These are phyloP conservation scores for Lepisosteus osseus DNA, from an alignment of 2,113 vertebrate species.

Conservation along the genomic window DNA sequence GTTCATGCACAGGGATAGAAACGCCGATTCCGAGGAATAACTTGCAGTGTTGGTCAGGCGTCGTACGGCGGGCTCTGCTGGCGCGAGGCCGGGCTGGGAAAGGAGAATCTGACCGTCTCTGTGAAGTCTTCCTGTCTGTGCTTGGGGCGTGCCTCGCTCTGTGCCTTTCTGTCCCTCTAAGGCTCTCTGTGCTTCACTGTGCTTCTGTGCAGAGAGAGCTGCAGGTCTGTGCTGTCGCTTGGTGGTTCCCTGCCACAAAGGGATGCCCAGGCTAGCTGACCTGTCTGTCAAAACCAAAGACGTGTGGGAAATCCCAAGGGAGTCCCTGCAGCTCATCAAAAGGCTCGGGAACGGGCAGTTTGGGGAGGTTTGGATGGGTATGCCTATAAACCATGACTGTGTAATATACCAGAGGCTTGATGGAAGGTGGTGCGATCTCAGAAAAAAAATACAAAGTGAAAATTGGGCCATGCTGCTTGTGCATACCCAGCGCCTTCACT, in stretches of 20 bases:
- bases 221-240: slow-evolving; percentile 96
- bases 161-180: neutral
- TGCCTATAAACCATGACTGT: slow-evolving; percentile 62
- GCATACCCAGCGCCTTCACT: no score
- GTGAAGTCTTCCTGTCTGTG: no score
- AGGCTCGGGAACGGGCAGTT: slow-evolving; percentile 97
- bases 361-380: slow-evolving; percentile 99
- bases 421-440: slow-evolving; percentile 58
- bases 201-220: slow-evolving; percentile 82
- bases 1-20: no score
- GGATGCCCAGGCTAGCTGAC: slow-evolving; percentile 95
- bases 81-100: no score
- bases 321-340: slow-evolving; percentile 96
- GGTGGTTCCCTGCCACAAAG: slow-evolving; percentile 94
- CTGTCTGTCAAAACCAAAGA: slow-evolving; percentile 99
- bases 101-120: no score
- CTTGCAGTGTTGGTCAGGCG: no score
- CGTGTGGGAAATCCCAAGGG: slow-evolving; percentile 96
- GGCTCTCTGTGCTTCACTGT: slow-evolving; percentile 41
- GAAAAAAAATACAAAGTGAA: no score
- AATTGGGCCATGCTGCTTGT: no score
- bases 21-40: no score
- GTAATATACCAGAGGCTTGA: slow-evolving; percentile 42
- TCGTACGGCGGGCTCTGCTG: no score
- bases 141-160: neutral